Conservation (phyloP, 35 echinoderm and acorn worm genomes). For the Nesometra sesokonis region DNA sequence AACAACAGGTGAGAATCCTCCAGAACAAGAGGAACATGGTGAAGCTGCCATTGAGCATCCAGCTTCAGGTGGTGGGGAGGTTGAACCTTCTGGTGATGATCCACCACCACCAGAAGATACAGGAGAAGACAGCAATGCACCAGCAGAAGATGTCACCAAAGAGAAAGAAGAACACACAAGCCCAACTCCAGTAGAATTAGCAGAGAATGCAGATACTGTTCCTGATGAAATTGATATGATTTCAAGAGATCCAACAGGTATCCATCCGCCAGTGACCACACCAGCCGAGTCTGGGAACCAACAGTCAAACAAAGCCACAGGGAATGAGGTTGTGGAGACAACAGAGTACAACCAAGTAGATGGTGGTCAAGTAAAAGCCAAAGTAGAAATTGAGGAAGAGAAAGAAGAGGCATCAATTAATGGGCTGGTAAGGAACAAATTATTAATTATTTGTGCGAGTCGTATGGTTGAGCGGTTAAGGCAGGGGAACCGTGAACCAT, state of each 20-base stretch:
- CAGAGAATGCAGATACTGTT: not conserved
- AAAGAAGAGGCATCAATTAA: not conserved
- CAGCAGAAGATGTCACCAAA: not conserved
- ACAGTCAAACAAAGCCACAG: not conserved
- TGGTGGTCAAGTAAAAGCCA: not conserved
- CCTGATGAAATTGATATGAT: not conserved
- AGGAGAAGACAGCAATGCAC: not conserved
- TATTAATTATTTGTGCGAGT: too few species aligned
- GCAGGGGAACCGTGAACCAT: too few species aligned
- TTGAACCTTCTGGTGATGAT: not conserved
- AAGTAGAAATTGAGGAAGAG: not conserved
- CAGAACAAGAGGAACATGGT: not conserved
- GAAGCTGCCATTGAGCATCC: not conserved
- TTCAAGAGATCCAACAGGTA: not conserved
- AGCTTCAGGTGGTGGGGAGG: slow-evolving; percentile 2
- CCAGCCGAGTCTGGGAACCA: not conserved
- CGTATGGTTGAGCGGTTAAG: too few species aligned
- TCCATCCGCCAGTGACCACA: not conserved
- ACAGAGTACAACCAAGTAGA: not conserved
- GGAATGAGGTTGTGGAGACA: not conserved
- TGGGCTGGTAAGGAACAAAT: not conserved
- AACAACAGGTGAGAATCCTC: not conserved
- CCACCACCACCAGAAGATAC: not conserved
- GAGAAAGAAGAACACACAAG: not conserved
- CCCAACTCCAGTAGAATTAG: not conserved